Conservation (phyloP, 2,888 invertebrate species). For the Odontocerum albicorne region DNA sequence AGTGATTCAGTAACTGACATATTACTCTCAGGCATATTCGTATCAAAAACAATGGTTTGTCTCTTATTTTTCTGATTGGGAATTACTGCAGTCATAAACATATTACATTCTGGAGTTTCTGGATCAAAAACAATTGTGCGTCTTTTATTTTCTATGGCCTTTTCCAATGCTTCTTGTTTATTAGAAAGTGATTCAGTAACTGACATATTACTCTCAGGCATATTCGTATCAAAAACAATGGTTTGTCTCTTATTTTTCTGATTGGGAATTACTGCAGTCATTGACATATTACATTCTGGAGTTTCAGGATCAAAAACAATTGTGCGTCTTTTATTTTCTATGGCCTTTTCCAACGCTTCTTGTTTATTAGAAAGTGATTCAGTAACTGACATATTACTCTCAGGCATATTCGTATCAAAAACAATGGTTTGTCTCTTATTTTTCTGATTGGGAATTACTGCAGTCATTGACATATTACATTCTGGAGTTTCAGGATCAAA, state of each 20-base stretch:
- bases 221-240: slow-evolving; percentile 8
- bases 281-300: slow-evolving; percentile 8
- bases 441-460: background rate
- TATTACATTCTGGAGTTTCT: slow-evolving; percentile 17
- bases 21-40: slow-evolving; percentile 2
- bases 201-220: slow-evolving; percentile 20
- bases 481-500: slow-evolving; percentile 1
- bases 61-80: slow-evolving; percentile 8
- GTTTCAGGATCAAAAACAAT: background rate
- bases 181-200: slow-evolving; percentile 12
- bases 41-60: slow-evolving; percentile 16
- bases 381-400: background rate
- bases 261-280: background rate
- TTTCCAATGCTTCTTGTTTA: background rate
- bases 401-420: background rate
- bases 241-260: slow-evolving; percentile 12
- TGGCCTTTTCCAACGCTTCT: background rate
- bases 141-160: background rate
- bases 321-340: slow-evolving; percentile 17
- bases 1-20: slow-evolving; percentile 23
- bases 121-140: slow-evolving; percentile 21
- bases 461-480: slow-evolving; percentile 13
- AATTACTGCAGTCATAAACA: slow-evolving; percentile 17
- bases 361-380: background rate
- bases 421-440: background rate